Conservation (phyloP, 2,888 invertebrate genomes). For the Eristalis arbustorum region DNA sequence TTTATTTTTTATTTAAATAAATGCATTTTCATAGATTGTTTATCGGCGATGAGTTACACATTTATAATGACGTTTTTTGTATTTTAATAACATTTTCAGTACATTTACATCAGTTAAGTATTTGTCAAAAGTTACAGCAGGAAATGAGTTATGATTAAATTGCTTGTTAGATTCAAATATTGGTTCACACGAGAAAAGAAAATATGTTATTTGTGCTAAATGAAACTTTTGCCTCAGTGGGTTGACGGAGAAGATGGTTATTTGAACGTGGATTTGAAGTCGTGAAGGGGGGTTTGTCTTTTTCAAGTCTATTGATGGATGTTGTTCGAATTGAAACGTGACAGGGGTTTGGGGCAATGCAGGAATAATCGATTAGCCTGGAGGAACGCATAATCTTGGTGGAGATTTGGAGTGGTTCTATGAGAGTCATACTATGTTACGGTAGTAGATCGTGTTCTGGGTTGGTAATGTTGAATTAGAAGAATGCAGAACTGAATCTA, state of each 20-base stretch:
- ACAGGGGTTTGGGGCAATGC: not conserved
- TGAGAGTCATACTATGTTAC: no score
- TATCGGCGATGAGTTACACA: slow-evolving; percentile 42
- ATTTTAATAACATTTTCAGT: not conserved
- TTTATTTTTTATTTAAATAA: slow-evolving; percentile 57
- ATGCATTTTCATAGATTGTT: slow-evolving; percentile 64
- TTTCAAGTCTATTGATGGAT: not conserved
- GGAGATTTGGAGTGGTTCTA: no score
- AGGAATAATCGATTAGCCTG: no score
- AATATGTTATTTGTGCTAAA: slow-evolving; percentile 39
- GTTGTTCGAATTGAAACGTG: not conserved
- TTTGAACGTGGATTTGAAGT: not conserved
- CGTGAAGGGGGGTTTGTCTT: not conserved
- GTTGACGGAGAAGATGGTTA: not conserved
- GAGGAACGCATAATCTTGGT: no score
- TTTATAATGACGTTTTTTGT: slow-evolving; percentile 3
- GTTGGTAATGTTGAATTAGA: no score
- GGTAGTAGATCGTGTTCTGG: no score
- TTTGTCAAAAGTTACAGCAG: not conserved
- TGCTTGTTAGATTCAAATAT: not conserved
- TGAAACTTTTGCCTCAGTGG: not conserved
- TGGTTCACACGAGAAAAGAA: slow-evolving; percentile 1
- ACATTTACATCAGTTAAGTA: slow-evolving; percentile 3
- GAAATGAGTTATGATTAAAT: not conserved
- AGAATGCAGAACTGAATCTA: no score